Evolutionary conservation across 1,140 invertebrate genomes (phyloP).

Genomic region (Leptinotarsa lineolata): DNA sequence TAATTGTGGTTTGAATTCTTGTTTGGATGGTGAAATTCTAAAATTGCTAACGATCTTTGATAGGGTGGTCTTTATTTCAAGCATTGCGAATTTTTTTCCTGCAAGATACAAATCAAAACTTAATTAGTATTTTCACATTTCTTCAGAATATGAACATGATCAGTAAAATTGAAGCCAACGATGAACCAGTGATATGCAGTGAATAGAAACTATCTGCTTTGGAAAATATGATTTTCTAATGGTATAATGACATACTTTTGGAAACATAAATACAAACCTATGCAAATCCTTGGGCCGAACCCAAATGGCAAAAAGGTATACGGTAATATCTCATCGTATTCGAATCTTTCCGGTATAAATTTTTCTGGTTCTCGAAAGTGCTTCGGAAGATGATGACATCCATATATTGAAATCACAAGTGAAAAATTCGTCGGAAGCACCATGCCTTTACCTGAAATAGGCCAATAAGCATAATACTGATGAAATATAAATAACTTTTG

Average conservation of each 20-base stretch:
- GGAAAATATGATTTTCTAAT: no score
- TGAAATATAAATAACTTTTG: no score
- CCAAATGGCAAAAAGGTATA: slow-evolving; percentile 87
- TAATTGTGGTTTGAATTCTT: slow-evolving; percentile 70
- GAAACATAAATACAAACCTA: slow-evolving; percentile 59
- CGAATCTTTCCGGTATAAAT: slow-evolving; percentile 23
- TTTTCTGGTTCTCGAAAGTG: slow-evolving; percentile 10
- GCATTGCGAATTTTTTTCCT: slow-evolving; percentile 76
- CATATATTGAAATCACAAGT: slow-evolving; percentile 10
- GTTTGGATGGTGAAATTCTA: slow-evolving; percentile 68
- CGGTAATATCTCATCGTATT: slow-evolving; percentile 1
- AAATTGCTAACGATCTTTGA: slow-evolving; percentile 83
- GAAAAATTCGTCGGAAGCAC: no score
- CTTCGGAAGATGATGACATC: slow-evolving; percentile 7
- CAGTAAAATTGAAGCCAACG: slow-evolving; percentile 20
- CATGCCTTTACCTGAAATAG: no score
- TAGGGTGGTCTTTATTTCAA: slow-evolving; percentile 75
- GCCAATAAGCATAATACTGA: no score
- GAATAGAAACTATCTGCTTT: no score
- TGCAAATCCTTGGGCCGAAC: slow-evolving; percentile 79
- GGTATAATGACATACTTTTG: no score
- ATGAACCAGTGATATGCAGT: no score
- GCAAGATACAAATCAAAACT: slow-evolving; percentile 13
- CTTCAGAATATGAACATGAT: background rate
- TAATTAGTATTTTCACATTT: background rate